phyloP scores from a whole-genome alignment of 1,140 invertebrate genomes.

The Oedothorax gibbosus region DNA sequence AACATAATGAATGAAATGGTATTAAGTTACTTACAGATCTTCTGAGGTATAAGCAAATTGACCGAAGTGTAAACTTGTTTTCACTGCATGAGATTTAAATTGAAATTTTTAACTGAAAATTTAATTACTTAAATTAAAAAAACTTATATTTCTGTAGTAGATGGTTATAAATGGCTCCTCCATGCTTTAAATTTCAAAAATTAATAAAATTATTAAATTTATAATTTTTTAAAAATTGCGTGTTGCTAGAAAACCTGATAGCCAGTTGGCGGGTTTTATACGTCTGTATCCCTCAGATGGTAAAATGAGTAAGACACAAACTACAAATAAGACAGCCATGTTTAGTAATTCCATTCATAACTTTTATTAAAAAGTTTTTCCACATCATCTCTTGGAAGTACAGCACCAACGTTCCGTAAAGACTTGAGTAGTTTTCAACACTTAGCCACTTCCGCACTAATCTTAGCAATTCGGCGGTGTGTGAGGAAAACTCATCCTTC shows the following conservation, averaged over 20 bases:
- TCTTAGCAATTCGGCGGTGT: slow-evolving; percentile 13
- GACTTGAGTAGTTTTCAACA: slow-evolving; percentile 7
- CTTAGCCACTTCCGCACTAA: not conserved
- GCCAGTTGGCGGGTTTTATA: too few relatives aligned
- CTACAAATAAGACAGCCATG: not conserved
- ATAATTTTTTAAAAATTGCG: too few relatives aligned
- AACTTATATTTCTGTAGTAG: too few relatives aligned
- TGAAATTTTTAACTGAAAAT: too few relatives aligned
- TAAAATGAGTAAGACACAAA: not conserved
- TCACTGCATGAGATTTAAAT: too few relatives aligned
- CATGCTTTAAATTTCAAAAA: too few relatives aligned
- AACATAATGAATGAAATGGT: too few relatives aligned
- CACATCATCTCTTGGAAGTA: slow-evolving; percentile 31
- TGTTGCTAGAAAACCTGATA: too few relatives aligned
- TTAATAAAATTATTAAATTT: not conserved
- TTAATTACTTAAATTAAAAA: too few relatives aligned
- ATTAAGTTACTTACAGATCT: not conserved
- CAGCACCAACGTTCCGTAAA: slow-evolving; percentile 24
- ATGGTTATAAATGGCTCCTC: too few relatives aligned
- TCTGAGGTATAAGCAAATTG: not conserved
- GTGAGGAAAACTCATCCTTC: slow-evolving; percentile 8
- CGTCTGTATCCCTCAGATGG: too few relatives aligned
- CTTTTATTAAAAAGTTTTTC: slow-evolving; percentile 35
- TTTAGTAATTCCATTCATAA: slow-evolving; percentile 20
- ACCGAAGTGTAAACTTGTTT: too few relatives aligned